phyloP scores from a whole-genome alignment of 2,888 invertebrate genomes.

The Adela reaumurella region DNA sequence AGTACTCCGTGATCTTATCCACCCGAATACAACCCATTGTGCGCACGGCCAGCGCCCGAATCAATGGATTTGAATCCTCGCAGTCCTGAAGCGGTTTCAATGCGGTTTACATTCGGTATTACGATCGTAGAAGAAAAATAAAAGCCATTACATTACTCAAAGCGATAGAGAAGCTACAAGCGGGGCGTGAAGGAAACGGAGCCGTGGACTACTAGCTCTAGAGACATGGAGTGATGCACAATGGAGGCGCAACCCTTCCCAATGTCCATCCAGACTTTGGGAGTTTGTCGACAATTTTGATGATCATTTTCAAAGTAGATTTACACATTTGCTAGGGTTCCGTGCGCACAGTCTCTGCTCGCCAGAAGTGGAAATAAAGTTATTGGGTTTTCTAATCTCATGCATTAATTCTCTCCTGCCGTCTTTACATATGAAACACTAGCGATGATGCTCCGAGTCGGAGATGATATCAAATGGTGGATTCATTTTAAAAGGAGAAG shows the following conservation, averaged over 20 bases:
- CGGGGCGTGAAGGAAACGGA: constrained; percentile 19
- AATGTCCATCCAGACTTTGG: too few relatives aligned
- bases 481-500: too few relatives aligned
- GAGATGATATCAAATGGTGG: too few relatives aligned
- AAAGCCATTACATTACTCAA: too few relatives aligned
- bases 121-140: constrained; percentile 20
- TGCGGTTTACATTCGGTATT: constrained; percentile 23
- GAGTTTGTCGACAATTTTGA: not conserved
- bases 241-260: not conserved
- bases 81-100: constrained; percentile 73
- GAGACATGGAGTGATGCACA: not conserved
- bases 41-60: constrained; percentile 94
- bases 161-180: constrained; percentile 30
- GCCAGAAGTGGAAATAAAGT: too few relatives aligned
- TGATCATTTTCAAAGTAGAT: not conserved
- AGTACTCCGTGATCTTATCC: constrained; percentile 98
- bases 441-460: too few relatives aligned
- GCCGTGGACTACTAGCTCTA: not conserved
- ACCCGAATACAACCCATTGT: constrained; percentile 99
- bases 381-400: too few relatives aligned
- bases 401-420: too few relatives aligned
- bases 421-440: too few relatives aligned
- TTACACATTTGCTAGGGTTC: not conserved
- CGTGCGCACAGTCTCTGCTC: too few relatives aligned
- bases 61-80: constrained; percentile 98